Evolutionary conservation across 2,888 invertebrate species (phyloP).

Genomic region (Cheilosia impressa): DNA sequence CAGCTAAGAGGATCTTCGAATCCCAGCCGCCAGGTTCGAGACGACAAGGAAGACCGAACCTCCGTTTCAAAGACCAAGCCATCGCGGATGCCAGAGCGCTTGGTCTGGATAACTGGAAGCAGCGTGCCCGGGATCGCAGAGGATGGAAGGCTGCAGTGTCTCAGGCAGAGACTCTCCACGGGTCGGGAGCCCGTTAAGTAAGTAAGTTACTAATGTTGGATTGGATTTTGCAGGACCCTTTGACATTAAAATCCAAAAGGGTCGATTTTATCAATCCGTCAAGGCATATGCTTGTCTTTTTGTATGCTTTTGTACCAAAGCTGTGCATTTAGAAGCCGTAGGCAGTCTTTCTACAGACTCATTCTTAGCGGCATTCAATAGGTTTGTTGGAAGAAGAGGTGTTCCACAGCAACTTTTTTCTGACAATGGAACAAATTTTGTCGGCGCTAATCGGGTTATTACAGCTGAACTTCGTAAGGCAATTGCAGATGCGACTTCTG

Average conservation of each 20-base stretch:
- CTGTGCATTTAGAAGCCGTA: slow-evolving; percentile 52
- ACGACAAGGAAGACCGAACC: too few species aligned
- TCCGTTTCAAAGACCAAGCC: too few species aligned
- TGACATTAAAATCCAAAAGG: slow-evolving; percentile 21
- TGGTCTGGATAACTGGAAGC: too few species aligned
- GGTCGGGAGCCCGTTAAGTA: too few species aligned
- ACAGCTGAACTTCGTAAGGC: slow-evolving; percentile 6
- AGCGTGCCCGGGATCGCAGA: too few species aligned
- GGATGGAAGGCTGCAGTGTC: too few species aligned
- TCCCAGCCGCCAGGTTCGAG: too few species aligned
- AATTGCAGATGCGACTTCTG: slow-evolving; percentile 10
- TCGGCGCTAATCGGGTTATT: slow-evolving; percentile 24
- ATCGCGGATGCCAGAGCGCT: too few species aligned
- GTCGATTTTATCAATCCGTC: slow-evolving; percentile 26
- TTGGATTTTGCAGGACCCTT: slow-evolving; percentile 67
- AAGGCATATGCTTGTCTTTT: slow-evolving; percentile 57
- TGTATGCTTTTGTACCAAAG: slow-evolving; percentile 51
- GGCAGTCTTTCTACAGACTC: slow-evolving; percentile 37
- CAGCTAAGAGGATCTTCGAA: too few species aligned
- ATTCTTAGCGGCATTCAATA: slow-evolving; percentile 45
- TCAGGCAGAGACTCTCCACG: too few species aligned
- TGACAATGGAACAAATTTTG: slow-evolving; percentile 51
- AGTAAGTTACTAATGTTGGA: slow-evolving; percentile 52
- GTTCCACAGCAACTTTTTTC: slow-evolving; percentile 12
- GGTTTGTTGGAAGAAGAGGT: slow-evolving; percentile 52